A percentile compares a stretch with the other conserved stretches of the same genome.
Evolutionary conservation across 2,113 vertebrate genomes (phyloP).

Genomic region (Tringa solitaria): DNA sequence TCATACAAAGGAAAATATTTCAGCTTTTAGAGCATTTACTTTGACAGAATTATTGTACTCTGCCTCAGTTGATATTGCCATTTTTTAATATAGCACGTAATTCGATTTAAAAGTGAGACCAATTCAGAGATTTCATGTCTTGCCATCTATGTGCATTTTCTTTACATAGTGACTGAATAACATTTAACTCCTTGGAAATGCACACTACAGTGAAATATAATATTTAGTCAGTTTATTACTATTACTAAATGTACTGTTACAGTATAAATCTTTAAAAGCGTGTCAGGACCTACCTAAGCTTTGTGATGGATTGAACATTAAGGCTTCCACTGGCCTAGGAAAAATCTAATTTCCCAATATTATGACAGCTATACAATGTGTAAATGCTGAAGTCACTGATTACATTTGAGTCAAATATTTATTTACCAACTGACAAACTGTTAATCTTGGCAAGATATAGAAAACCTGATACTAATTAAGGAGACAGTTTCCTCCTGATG

Average conservation of each 20-base stretch:
- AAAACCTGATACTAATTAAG: constrained; percentile 35
- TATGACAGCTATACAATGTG: constrained; percentile 14
- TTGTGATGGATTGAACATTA: constrained; percentile 27
- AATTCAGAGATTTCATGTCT: not conserved
- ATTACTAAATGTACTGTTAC: constrained; percentile 23
- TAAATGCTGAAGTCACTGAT: constrained; percentile 49
- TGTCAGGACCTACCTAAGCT: constrained; percentile 34
- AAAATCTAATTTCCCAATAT: constrained; percentile 44
- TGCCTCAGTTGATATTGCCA: not conserved
- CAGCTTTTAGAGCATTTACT: not conserved
- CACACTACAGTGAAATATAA: not conserved
- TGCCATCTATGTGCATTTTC: not conserved
- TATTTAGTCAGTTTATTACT: constrained; percentile 31
- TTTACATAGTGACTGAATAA: not conserved
- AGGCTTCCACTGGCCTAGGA: constrained; percentile 1
- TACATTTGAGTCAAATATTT: constrained; percentile 43
- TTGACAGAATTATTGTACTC: not conserved
- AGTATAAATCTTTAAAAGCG: constrained; percentile 28
- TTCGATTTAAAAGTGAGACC: constrained; percentile 30
- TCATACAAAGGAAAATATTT: not conserved
- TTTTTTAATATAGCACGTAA: constrained; percentile 11
- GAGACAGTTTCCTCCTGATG: not conserved
- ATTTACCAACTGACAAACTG: constrained; percentile 37
- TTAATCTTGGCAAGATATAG: not conserved
- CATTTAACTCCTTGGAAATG: not conserved